phyloP scores from a whole-genome alignment of 2,797 vertebrate species.

The Mormyrops boulengeri region DNA sequence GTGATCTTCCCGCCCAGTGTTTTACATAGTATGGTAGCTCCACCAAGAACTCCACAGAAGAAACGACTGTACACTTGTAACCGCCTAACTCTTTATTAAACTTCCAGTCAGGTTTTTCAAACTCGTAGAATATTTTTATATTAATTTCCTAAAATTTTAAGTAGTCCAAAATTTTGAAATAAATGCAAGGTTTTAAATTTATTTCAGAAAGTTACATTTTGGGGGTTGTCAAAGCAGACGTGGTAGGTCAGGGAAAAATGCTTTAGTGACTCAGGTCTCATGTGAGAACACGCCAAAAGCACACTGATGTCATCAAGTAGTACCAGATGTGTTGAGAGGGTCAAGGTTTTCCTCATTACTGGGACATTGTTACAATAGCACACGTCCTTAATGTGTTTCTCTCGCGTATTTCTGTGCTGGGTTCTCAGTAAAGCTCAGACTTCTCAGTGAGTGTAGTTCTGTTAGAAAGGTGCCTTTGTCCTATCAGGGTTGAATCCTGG shows the following conservation, averaged over 20 bases:
- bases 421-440: constrained; percentile 40
- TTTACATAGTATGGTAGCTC: not conserved
- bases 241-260: constrained; percentile 20
- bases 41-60: constrained; percentile 20
- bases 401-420: constrained; percentile 22
- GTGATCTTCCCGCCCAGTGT: not conserved
- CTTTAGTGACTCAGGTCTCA: constrained; percentile 28
- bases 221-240: constrained; percentile 17
- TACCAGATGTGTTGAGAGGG: constrained; percentile 7
- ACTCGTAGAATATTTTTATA: not conserved
- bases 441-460: constrained; percentile 52
- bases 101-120: not conserved
- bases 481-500: constrained; percentile 54
- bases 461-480: constrained; percentile 61
- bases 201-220: constrained; percentile 1
- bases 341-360: not conserved
- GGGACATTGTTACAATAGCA: not conserved
- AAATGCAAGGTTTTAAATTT: not conserved
- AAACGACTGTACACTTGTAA: constrained; percentile 28
- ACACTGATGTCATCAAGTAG: constrained; percentile 25
- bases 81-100: constrained; percentile 12
- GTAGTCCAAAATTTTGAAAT: not conserved
- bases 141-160: constrained; percentile 12
- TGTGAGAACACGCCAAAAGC: constrained; percentile 39
- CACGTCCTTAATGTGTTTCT: not conserved